These are phyloP conservation scores for Aphrophora alni DNA, from an alignment of 2,888 invertebrate genomes.

Conservation along the genomic window DNA sequence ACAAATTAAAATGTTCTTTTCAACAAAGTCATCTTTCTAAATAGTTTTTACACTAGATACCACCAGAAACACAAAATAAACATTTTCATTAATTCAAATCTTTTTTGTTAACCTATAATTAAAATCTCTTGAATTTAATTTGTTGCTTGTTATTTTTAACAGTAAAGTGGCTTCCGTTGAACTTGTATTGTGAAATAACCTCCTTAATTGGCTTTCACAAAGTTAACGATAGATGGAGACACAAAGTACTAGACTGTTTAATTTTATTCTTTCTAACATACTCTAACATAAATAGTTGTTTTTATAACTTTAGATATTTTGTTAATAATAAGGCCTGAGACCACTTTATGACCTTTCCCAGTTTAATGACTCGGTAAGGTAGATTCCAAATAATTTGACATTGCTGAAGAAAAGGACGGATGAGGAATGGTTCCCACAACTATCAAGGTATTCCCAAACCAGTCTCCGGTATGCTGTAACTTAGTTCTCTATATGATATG, in stretches of 20 bases:
- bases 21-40: no score
- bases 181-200: neutral
- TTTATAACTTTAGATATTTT: neutral
- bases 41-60: no score
- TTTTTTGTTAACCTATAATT: no score
- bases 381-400: neutral
- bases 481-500: neutral
- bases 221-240: neutral
- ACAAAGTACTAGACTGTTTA: neutral
- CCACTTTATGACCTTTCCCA: neutral
- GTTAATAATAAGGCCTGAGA: neutral
- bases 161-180: neutral
- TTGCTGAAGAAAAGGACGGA: neutral
- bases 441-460: neutral
- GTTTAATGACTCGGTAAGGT: neutral
- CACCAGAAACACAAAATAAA: no score
- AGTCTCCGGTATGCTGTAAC: neutral
- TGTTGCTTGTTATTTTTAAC: no score
- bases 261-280: neutral
- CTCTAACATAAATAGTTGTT: neutral
- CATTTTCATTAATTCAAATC: no score
- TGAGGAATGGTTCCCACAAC: neutral
- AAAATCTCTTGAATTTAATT: no score
- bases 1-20: no score
- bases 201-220: neutral